A percentile compares a stretch with the other conserved stretches of the same genome.
Conservation (phyloP, 2,113 vertebrate species). For the Zeus faber region DNA sequence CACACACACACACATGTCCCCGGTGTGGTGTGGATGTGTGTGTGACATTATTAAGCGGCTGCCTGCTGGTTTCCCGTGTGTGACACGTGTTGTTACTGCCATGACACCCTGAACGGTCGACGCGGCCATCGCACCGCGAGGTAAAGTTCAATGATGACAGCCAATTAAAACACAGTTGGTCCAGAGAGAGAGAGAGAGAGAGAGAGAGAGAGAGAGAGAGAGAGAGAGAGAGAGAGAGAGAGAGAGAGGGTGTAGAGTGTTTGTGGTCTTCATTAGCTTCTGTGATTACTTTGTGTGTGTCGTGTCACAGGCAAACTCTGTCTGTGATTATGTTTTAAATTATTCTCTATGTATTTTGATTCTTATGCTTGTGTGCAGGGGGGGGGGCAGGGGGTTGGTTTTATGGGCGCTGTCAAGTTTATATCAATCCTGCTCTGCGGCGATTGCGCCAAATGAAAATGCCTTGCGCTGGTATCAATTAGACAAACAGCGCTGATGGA, state of each 20-base stretch:
- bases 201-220: constrained; percentile 7
- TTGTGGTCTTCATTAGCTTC: neutral
- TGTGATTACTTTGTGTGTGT: neutral
- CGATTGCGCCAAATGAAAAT: no score
- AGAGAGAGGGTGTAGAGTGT: neutral
- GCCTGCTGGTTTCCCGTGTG: neutral
- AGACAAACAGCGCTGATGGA: constrained; percentile 42
- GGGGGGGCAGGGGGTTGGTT: no score
- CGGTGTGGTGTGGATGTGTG: neutral
- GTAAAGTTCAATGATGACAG: constrained; percentile 56
- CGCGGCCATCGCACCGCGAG: constrained; percentile 15
- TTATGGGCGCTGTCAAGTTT: no score
- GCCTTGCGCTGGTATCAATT: neutral
- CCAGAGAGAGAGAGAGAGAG: constrained; percentile 13
- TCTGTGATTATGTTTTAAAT: neutral
- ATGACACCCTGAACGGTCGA: constrained; percentile 4
- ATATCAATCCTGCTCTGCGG: no score
- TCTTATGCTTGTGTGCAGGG: no score
- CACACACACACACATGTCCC: no score
- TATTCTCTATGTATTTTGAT: no score
- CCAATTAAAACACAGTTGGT: constrained; percentile 54
- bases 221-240: neutral
- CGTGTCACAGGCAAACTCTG: neutral
- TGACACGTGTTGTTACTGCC: neutral
- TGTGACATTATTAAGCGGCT: neutral